A percentile compares a stretch with the other conserved stretches of the same genome.
Conservation (phyloP, 1,140 invertebrate species). For the Elysia chlorotica region DNA sequence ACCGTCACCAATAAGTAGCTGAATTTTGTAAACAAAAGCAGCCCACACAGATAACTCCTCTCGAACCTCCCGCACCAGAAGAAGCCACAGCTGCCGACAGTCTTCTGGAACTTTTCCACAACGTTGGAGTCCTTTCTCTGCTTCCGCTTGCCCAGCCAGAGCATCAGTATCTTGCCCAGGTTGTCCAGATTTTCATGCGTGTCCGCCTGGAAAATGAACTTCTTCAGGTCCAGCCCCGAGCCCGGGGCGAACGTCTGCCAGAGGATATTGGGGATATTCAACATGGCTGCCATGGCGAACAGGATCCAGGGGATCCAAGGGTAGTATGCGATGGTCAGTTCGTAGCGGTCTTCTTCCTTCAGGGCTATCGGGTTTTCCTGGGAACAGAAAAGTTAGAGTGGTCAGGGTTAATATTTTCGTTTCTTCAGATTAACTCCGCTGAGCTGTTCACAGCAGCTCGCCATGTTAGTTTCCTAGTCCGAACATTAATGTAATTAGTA, state of each 20-base stretch:
- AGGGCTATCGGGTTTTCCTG: background rate
- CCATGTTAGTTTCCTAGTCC: too few relatives aligned
- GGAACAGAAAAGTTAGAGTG: too few relatives aligned
- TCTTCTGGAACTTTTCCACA: background rate
- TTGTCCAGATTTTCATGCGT: background rate
- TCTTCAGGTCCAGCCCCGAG: slow-evolving; percentile 5
- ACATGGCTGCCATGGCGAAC: slow-evolving; percentile 46
- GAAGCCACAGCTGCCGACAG: slow-evolving; percentile 1
- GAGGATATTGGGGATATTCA: slow-evolving; percentile 51
- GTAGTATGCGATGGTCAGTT: slow-evolving; percentile 48
- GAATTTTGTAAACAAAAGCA: background rate
- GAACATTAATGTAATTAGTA: too few relatives aligned
- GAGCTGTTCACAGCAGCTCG: too few relatives aligned
- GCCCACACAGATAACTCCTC: background rate
- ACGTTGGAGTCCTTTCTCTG: background rate
- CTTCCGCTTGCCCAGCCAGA: background rate
- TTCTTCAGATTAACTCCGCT: too few relatives aligned
- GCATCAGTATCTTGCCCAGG: slow-evolving; percentile 2
- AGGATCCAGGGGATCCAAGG: slow-evolving; percentile 58
- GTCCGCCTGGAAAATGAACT: background rate
- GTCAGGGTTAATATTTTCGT: too few relatives aligned
- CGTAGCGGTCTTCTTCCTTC: slow-evolving; percentile 26
- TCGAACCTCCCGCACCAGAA: slow-evolving; percentile 4
- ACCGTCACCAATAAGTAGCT: background rate
- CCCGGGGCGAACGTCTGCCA: slow-evolving; percentile 30